Base-by-base conservation (phyloP, 2,113 vertebrate genomes). In the Heliornis fulica region DNA sequence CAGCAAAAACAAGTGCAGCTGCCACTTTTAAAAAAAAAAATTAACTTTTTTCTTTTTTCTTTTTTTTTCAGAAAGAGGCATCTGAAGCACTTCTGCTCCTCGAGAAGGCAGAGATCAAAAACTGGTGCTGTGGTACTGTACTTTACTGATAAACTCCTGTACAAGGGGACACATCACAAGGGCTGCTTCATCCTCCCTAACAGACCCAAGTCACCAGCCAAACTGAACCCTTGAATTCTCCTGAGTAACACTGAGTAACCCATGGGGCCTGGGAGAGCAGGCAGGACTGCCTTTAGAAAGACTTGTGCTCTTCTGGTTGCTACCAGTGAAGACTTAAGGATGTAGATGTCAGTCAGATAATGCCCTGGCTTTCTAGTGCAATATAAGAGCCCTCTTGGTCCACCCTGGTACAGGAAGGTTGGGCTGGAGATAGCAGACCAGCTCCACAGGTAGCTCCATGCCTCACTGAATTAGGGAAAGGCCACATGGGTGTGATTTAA, bases 1-100 rank as follows among this genome's bases (percentile, higher is more conserved):
- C 77, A 89, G 60, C 72, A 54, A 89, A 95, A 94, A 65, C 72
- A 93, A 87, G 68, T 23, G 72, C 71, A 40, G 80, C 89, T 92
- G 59, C 48, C 63, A 4, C 15, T 29, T 56, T 31, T n/a, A n/a
- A n/a, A n/a, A n/a, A n/a, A n/a, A n/a, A n/a, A n/a, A n/a, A n/a
- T n/a, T n/a, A n/a, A n/a, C n/a, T 16, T 19, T 50, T 18, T 23
- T 48, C 3, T 6, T 12, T 50, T 46, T 20, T 43, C 19, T 28
- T 15, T 83, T 36, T 32, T 29, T 64, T 48, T 65, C 38, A 54
- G 22, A 85, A 51, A 59, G 59, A 82, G n/a, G 14, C 6, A 0
- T 54, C 40, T 87, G 83, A 94, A 50, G 22, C 19, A n/a, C 10
- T 56, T 69, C 45, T 48, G 31, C 31, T 88, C 23, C 76, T 90